Percentiles rank a stretch among this genome's conserved stretches.
phyloP scores from a whole-genome alignment of 2,797 vertebrate species.

The Valencia hispanica region DNA sequence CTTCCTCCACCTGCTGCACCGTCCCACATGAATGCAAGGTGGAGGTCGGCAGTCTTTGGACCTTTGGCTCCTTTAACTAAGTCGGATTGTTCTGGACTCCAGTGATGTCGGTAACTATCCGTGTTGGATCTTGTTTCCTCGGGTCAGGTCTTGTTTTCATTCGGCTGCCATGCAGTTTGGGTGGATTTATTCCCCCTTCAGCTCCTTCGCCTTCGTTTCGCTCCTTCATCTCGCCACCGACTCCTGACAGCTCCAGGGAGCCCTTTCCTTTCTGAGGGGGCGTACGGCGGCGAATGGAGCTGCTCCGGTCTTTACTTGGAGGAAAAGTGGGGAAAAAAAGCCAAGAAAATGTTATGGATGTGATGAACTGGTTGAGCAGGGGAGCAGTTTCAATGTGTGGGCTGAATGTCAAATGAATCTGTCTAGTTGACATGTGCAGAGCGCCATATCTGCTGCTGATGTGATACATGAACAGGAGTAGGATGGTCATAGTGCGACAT shows the following conservation, averaged over 20 bases:
- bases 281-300: not conserved
- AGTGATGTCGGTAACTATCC: not conserved
- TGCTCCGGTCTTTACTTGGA: conserved; percentile 12
- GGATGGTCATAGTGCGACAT: conserved; percentile 39
- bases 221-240: not conserved
- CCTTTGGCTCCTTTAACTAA: not conserved
- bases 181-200: not conserved
- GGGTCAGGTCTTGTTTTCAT: not conserved
- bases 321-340: conserved; percentile 29
- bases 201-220: not conserved
- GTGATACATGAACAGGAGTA: conserved; percentile 58
- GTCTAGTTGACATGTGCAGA: conserved; percentile 68
- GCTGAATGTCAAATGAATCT: conserved; percentile 66
- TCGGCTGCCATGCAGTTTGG: not conserved
- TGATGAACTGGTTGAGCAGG: conserved; percentile 37
- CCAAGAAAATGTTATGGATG: conserved; percentile 27
- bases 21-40: not conserved
- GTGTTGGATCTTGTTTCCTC: not conserved
- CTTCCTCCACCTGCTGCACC: too few relatives aligned
- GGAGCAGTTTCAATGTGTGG: conserved; percentile 48
- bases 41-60: not conserved
- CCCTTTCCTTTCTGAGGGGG: conserved; percentile 11
- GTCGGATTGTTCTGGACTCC: not conserved
- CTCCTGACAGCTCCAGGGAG: not conserved
- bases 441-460: conserved; percentile 54